These are phyloP conservation scores for Diadema setosum DNA, from an alignment of 35 echinoderm and acorn worm genomes.

Conservation along the genomic window DNA sequence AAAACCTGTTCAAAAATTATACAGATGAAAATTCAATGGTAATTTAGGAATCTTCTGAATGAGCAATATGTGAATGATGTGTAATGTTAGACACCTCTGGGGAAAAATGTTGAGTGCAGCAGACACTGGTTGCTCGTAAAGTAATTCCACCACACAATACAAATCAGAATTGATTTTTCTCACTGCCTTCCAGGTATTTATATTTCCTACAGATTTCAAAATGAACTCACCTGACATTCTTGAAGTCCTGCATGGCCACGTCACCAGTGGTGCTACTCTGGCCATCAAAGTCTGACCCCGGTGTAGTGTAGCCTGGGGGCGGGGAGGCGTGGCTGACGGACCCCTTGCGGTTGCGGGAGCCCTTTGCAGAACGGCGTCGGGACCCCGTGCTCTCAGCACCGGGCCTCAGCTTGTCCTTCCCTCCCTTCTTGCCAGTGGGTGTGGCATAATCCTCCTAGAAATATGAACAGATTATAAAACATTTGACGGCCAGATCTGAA, in stretches of 20 bases:
- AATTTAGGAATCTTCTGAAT: too few species aligned
- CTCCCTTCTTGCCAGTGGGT: constrained; percentile 79
- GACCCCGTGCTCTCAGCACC: constrained; percentile 82
- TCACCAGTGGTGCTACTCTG: constrained; percentile 90
- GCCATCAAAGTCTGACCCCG: constrained; percentile 88
- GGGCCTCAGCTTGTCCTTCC: constrained; percentile 76
- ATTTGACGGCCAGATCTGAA: too few species aligned
- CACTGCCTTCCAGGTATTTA: too few species aligned
- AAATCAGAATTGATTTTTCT: too few species aligned
- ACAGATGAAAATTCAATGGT: too few species aligned
- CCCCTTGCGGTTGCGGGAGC: constrained; percentile 77
- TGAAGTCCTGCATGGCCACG: constrained; percentile 80
- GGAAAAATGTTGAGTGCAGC: too few species aligned
- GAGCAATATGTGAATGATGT: too few species aligned
- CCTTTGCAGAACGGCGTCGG: constrained; percentile 71
- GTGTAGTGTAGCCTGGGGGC: constrained; percentile 81
- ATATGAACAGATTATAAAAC: too few species aligned
- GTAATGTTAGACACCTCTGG: too few species aligned
- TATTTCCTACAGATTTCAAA: not conserved
- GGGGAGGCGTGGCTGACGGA: constrained; percentile 82
- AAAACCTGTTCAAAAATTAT: too few species aligned
- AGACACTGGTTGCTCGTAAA: too few species aligned
- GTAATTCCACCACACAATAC: too few species aligned
- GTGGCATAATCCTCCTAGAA: constrained; percentile 77
- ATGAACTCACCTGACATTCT: constrained; percentile 78